A percentile compares a stretch with the other conserved stretches of the same genome.
These are phyloP conservation scores for Asbolus verrucosus DNA, from an alignment of 1,140 invertebrate genomes.

Conservation along the genomic window DNA sequence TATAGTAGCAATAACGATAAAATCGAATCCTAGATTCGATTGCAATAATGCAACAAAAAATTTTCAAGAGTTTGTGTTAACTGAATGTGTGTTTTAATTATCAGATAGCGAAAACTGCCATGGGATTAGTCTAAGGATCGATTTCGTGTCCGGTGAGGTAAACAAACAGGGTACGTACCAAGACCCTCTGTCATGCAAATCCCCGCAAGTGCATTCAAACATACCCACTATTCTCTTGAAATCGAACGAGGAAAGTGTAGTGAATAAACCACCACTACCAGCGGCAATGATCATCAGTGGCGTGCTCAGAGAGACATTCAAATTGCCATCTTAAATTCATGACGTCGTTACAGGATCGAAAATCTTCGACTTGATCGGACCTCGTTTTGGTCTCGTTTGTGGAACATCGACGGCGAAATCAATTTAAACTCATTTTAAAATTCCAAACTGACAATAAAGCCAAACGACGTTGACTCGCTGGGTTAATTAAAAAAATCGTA, in stretches of 20 bases:
- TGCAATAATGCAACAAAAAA: not conserved
- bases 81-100: slow-evolving; percentile 34
- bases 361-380: slow-evolving; percentile 6
- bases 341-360: slow-evolving; percentile 18
- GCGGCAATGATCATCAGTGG: slow-evolving; percentile 11
- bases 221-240: slow-evolving; percentile 14
- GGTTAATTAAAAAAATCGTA: slow-evolving; percentile 18
- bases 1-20: slow-evolving; percentile 4
- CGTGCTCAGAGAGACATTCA: not conserved
- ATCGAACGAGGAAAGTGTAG: too few species aligned
- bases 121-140: slow-evolving; percentile 37
- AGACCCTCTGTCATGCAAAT: slow-evolving; percentile 34
- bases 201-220: slow-evolving; percentile 22
- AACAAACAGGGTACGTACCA: slow-evolving; percentile 29
- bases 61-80: slow-evolving; percentile 6
- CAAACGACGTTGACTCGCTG: not conserved
- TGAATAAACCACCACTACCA: too few species aligned
- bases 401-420: not conserved
- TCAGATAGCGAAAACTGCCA: slow-evolving; percentile 35
- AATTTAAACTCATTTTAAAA: slow-evolving; percentile 27
- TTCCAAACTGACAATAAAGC: slow-evolving; percentile 15
- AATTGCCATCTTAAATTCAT: slow-evolving; percentile 31
- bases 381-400: not conserved
- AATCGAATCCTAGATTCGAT: slow-evolving; percentile 6
- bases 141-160: slow-evolving; percentile 30